phyloP scores from a whole-genome alignment of 2,113 vertebrate species.

The Rhinogobius similis region DNA sequence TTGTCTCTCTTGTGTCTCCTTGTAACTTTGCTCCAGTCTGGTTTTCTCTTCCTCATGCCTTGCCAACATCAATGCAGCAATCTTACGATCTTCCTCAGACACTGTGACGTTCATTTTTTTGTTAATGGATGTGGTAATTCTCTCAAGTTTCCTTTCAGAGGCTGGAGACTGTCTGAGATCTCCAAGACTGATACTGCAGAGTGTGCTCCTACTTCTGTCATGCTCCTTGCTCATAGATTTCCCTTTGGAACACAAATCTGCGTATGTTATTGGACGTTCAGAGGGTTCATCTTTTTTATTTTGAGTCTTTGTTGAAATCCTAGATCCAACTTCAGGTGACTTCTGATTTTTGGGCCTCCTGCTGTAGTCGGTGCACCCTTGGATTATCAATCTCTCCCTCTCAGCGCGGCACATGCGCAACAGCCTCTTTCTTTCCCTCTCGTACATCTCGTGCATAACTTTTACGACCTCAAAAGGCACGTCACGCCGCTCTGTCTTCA shows the following conservation, averaged over 20 bases:
- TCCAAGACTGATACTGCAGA: slow-evolving; percentile 59
- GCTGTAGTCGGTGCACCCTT: slow-evolving; percentile 23
- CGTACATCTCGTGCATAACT: slow-evolving; percentile 62
- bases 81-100: slow-evolving; percentile 80
- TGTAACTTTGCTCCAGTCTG: slow-evolving; percentile 58
- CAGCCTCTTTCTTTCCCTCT: slow-evolving; percentile 61
- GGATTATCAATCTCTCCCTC: slow-evolving; percentile 57
- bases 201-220: slow-evolving; percentile 53
- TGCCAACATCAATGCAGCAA: slow-evolving; percentile 81
- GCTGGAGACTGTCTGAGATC: slow-evolving; percentile 60
- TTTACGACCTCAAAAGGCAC: slow-evolving; percentile 48
- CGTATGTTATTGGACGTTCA: slow-evolving; percentile 18
- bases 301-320: not conserved
- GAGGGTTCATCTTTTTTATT: slow-evolving; percentile 10
- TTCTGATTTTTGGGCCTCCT: slow-evolving; percentile 21
- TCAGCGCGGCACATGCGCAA: slow-evolving; percentile 52
- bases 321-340: slow-evolving; percentile 25
- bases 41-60: slow-evolving; percentile 76
- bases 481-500: slow-evolving; percentile 45
- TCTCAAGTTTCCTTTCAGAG: slow-evolving; percentile 48
- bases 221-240: slow-evolving; percentile 29
- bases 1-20: slow-evolving; percentile 69
- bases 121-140: slow-evolving; percentile 54
- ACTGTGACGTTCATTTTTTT: slow-evolving; percentile 66
- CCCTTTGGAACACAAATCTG: slow-evolving; percentile 42